These are phyloP conservation scores for Meloidogyne exigua DNA, from an alignment of 1,140 invertebrate genomes.

Conservation along the genomic window DNA sequence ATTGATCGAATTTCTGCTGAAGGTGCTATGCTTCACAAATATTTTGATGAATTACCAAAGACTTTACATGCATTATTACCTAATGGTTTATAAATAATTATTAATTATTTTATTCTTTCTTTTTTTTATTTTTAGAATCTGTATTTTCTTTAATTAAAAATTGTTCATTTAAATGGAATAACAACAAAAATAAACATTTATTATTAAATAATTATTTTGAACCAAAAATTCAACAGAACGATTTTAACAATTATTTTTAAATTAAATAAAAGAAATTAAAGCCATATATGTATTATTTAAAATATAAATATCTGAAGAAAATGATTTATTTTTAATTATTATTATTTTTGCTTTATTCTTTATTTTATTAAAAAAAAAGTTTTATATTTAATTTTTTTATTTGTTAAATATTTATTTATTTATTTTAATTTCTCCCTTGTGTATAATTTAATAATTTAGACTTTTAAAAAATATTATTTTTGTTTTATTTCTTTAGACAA, in stretches of 20 bases:
- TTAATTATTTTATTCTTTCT: neutral
- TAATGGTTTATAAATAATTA: conserved; percentile 4
- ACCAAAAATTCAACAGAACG: neutral
- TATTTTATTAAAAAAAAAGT: too few relatives aligned
- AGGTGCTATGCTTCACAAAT: conserved; percentile 81
- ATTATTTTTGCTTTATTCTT: too few relatives aligned
- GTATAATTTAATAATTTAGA: too few relatives aligned
- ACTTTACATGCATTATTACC: conserved; percentile 40
- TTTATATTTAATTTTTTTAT: too few relatives aligned
- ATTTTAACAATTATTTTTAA: neutral
- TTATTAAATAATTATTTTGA: conserved; percentile 2
- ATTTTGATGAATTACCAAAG: conserved; percentile 68
- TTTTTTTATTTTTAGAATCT: conserved; percentile 12
- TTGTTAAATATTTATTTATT: too few relatives aligned
- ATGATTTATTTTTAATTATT: too few relatives aligned
- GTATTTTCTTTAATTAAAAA: conserved; percentile 4
- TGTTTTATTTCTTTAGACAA: too few relatives aligned
- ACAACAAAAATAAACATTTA: neutral
- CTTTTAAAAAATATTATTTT: too few relatives aligned
- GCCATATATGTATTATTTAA: too few relatives aligned
- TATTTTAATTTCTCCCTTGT: too few relatives aligned
- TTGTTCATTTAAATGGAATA: conserved; percentile 7
- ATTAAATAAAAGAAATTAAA: too few relatives aligned
- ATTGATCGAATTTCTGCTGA: conserved; percentile 80
- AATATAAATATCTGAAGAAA: too few relatives aligned